Evolutionary conservation across 2,113 vertebrate species (phyloP), one percentile per base, ranked within the genome.

Genomic region (Pyxicephalus adspersus): DNA sequence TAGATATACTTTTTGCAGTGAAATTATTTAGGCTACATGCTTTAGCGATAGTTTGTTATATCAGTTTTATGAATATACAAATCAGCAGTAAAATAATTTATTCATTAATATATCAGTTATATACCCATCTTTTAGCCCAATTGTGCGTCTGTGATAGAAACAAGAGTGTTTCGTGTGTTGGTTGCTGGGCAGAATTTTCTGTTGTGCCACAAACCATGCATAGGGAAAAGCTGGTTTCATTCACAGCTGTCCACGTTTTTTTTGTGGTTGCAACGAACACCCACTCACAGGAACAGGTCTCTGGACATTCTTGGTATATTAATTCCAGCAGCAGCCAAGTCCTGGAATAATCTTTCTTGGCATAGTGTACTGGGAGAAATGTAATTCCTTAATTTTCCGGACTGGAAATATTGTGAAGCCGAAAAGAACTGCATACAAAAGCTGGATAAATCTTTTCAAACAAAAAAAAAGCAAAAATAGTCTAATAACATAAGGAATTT

Each of bases 151-250:
- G 28, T 55, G 28, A 26, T 55, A 29, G 64, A 79, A 50, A 68
- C 55, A 16, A 34, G 22, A 68, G 25, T 52, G 52, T 25, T 78
- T 55, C 3, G 8, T 18, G n/a, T 57, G 64, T 19, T 66, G 51
- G 63, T 58, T 67, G 25, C 52, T 60, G n/a, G 54, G 52, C 77
- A 60, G 29, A 25, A 54, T 16, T 38, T 68, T 60, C 17, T 50
- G n/a, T 50, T 60, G 38, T 38, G 64, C 64, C 76, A 57, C 77
- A 79, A 68, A 79, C 22, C 64, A 26, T 28, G n/a, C 57, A 60
- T 61, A 61, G 54, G 64, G 68, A 45, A 64, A 74, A 73, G 38
- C 79, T 65, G 64, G 68, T 73, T 63, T 74, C 58, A 63, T 45
- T 80, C 77, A 51, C 55, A 31, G 54, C 54, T 51, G 77, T 71